Conservation (phyloP, 2,888 invertebrate genomes). For the Microctonus brassicae region DNA sequence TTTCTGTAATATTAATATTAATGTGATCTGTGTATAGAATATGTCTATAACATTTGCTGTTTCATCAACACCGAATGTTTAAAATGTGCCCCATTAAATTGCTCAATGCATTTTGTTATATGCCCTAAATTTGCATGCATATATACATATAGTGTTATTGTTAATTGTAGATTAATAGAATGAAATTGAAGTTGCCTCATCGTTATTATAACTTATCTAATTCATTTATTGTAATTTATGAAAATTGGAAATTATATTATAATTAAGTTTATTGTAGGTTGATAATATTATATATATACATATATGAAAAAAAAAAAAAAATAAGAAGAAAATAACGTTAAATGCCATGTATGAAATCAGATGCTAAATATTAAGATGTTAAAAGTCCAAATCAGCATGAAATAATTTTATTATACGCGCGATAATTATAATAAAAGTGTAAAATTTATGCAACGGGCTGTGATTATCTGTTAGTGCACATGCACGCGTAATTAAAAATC, state of each 20-base stretch:
- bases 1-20: background rate
- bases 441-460: constrained; percentile 45
- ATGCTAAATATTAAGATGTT: constrained; percentile 5
- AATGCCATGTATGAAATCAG: constrained; percentile 32
- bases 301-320: background rate
- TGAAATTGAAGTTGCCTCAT: constrained; percentile 26
- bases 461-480: constrained; percentile 45
- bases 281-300: background rate
- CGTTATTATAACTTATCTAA: constrained; percentile 33
- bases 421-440: background rate
- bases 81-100: background rate
- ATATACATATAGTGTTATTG: constrained; percentile 29
- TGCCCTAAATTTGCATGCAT: constrained; percentile 15
- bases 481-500: constrained; percentile 19
- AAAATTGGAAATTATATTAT: background rate
- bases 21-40: background rate
- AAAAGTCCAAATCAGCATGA: background rate
- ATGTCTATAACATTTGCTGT: constrained; percentile 33
- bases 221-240: constrained; percentile 26
- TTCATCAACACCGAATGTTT: constrained; percentile 24
- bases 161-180: constrained; percentile 15
- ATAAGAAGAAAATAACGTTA: constrained; percentile 13
- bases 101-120: constrained; percentile 34
- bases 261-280: background rate
- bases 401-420: background rate